Evolutionary conservation across 2,888 invertebrate species (phyloP).

Genomic region (Hirtodrosophila alboralis): DNA sequence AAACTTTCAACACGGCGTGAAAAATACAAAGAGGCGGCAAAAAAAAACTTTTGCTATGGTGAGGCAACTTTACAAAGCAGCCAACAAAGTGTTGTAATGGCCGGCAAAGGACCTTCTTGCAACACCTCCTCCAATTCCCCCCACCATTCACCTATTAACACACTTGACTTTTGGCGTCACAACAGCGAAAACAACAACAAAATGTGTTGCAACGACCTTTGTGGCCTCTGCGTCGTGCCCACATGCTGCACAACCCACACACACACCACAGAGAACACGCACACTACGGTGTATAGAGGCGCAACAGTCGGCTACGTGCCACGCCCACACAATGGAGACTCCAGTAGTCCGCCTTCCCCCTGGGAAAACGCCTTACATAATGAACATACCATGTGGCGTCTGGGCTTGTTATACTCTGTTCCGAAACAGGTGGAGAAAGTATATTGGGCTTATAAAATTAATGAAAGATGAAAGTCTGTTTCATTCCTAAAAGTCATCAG

Average conservation of each 20-base stretch:
- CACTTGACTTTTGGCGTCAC: conserved; percentile 70
- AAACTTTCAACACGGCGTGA: conserved; percentile 69
- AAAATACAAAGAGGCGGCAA: conserved; percentile 57
- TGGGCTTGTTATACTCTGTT: conserved; percentile 17
- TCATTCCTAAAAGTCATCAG: no score
- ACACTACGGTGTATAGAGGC: conserved; percentile 32
- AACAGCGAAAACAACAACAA: conserved; percentile 46
- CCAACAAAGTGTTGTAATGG: conserved; percentile 77
- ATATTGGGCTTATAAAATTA: no score
- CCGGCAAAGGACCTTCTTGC: conserved; percentile 41
- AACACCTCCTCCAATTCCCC: not conserved
- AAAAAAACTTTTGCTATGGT: conserved; percentile 37
- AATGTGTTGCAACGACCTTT: conserved; percentile 76
- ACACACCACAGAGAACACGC: conserved; percentile 15
- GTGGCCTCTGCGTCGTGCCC: conserved; percentile 54
- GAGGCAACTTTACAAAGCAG: conserved; percentile 65
- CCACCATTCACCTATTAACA: not conserved
- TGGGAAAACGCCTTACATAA: conserved; percentile 55
- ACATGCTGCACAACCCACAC: conserved; percentile 38
- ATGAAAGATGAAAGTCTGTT: no score
- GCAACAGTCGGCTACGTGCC: conserved; percentile 61
- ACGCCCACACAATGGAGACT: conserved; percentile 36
- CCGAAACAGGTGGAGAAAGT: no score
- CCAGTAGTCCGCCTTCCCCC: not conserved
- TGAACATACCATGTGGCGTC: conserved; percentile 58